Base-by-base conservation (phyloP, 2,113 vertebrate genomes). In the Labeo rohita region DNA sequence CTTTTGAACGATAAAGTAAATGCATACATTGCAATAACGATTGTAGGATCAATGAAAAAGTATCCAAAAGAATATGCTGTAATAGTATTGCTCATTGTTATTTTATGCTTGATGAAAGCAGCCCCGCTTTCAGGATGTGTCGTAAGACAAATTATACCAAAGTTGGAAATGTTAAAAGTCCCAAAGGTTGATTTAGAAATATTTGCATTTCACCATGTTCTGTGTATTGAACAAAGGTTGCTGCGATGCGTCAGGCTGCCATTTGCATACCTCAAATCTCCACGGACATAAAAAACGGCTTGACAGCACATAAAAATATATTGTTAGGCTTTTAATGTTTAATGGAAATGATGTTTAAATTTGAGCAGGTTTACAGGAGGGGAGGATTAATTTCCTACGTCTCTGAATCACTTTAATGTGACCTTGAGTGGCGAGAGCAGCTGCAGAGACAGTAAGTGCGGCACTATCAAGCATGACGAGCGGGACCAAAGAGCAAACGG, bases 361-460 rank as follows among this genome's bases (percentile, higher is more conserved):
- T 72, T 45, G 8, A 72, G 18, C 39, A 45, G 68, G 68, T 72
- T 72, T 15, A 8, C 9, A 39, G 0, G 54, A 66, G n/a, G 47
- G 65, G 6, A 83, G 16, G 9, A 70, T 70, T 36, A 2, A 39
- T 82, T 70, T 83, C 80, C 65, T 16, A 2, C 23, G 13, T 63
- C 43, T 70, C 45, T 36, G 61, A 81, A 5, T 74, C 28, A 47
- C 70, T 84, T 34, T 13, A 34, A 59, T 61, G 68, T 74, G 85
- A 63, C 79, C 72, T 86, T 86, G 85, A 82, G 21, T 28, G 15
- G 34, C 39, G 28, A 65, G 39, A 65, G 54, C 85, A 86, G 79
- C 79, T 86, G 78, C 61, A 50, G 5, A 45, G 52, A 75, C 65
- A 74, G 43, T 34, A 49, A 74, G n/a, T 74, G 59, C 45, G 43